Base-by-base conservation (phyloP, 2,888 invertebrate genomes). In the Smittia aterrima region DNA sequence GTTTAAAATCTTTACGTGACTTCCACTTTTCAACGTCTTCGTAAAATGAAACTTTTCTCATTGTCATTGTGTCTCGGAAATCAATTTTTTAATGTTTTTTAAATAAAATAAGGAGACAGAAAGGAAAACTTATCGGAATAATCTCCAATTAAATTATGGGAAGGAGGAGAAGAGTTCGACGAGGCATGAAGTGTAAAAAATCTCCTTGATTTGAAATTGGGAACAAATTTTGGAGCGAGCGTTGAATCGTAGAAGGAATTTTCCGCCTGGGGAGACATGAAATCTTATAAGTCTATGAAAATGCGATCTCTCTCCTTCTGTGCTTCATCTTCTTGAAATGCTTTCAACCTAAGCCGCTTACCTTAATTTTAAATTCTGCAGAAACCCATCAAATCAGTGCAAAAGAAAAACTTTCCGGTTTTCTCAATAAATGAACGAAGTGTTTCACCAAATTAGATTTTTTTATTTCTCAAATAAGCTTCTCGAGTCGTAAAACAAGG, bases 111-210 rank as follows among this genome's bases (percentile, higher is more conserved):
- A 58, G n/a, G 22, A 2, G 20, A 58, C 13, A 58, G 22, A 58
- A 47, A 3, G 22, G 58, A 58, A 58, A 58, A 58, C 16, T 58
- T 58, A 58, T 58, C 58, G 18, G n/a, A 18, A 58, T 58, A 58
- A 58, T 58, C 58, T 58, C 22, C 58, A 58, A 58, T 58, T 58
- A 58, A 58, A 58, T 58, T 58, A 58, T 18, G 58, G 18, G n/a
- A n/a, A n/a, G n/a, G n/a, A 6, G 16, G 11, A 47, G 22, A 22
- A 58, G 20, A 68, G 24, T 6, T 41, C 66, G 38, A 25, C 25
- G 68, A 68, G 41, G 68, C 68, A 16, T 47, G 41, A 68, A 68
- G 68, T 68, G 68, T 68, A 68, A 68, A 41, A 68, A 68, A 68
- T 68, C 68, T 68, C 24, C 68, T 68, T 68, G 41, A 68, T 68